phyloP scores from a whole-genome alignment of 2,888 invertebrate species.

The Pachliopta kotzebuea region DNA sequence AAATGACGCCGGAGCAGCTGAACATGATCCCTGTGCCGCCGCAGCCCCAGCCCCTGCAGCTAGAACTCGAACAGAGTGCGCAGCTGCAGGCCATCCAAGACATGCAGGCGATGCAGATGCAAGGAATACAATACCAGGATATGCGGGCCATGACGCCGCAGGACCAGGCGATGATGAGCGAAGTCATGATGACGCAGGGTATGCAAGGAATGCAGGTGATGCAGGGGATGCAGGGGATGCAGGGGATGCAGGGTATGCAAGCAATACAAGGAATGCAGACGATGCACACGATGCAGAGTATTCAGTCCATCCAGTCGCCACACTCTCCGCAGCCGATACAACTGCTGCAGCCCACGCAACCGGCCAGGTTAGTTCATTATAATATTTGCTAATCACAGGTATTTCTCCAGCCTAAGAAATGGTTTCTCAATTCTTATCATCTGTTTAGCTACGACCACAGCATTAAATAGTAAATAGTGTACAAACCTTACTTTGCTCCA shows the following conservation, averaged over 20 bases:
- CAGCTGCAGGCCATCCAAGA: slow-evolving; percentile 9
- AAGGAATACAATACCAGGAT: background rate
- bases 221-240: background rate
- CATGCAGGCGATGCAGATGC: slow-evolving; percentile 20
- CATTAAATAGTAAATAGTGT: too few relatives aligned
- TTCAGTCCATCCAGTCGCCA: slow-evolving; percentile 12
- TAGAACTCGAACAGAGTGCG: slow-evolving; percentile 14
- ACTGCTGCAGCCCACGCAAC: slow-evolving; percentile 12
- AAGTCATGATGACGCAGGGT: background rate
- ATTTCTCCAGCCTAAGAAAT: too few relatives aligned
- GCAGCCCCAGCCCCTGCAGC: slow-evolving; percentile 33
- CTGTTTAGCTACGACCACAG: too few relatives aligned
- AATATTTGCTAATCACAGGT: too few relatives aligned
- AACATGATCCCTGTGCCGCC: slow-evolving; percentile 50
- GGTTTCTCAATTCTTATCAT: too few relatives aligned
- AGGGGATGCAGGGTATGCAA: background rate
- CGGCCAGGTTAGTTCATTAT: slow-evolving; percentile 8
- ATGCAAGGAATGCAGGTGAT: background rate
- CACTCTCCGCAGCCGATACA: slow-evolving; percentile 10
- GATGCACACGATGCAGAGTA: slow-evolving; percentile 7
- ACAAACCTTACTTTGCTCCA: too few relatives aligned
- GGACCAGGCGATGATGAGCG: background rate
- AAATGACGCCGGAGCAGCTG: slow-evolving; percentile 38
- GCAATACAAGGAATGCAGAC: slow-evolving; percentile 9
- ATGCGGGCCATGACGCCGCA: slow-evolving; percentile 1